Base-by-base conservation (phyloP, 1,140 invertebrate genomes). In the Cydia splendana region DNA sequence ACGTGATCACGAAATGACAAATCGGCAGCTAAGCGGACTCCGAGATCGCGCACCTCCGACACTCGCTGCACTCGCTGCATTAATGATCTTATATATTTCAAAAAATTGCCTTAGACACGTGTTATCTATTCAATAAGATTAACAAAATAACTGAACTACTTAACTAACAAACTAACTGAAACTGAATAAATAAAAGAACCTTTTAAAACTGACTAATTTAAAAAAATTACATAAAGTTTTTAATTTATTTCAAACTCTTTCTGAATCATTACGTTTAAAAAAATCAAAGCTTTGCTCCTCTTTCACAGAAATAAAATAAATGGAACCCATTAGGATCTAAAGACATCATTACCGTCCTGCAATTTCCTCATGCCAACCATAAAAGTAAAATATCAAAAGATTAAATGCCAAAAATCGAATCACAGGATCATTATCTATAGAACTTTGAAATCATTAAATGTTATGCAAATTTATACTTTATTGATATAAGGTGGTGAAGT, bases 251-350 rank as follows among this genome's bases (percentile, higher is more conserved):
- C 2, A 10, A 45, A 12, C 42, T 53, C 51, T 5, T 53, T 53
- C 48, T 4, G 3, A 15, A n/a, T 0, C 51, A 18, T n/a, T 57
- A 57, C 15, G 1, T 24, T 1, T 24, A 24, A 51, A 53, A 62
- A 24, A 24, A 1, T 53, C n/a, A 53, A 18, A 53, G 2, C 5
- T 57, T 0, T 10, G 34, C 6, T 42, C 38, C 38, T 10, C n/a
- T n/a, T n/a, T 57, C 53, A 57, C 57, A 12, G n/a, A 62, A 62
- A 62, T 62, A 62, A 62, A 62, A n/a, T 24, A 62, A 62, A 62
- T 62, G 57, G 20, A 62, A 62, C 18, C 57, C 57, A 62, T 62
- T 24, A 62, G 5, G 24, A 7, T 18, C 15, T 57, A 62, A 62
- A 62, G 57, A 62, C 57, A n/a, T 24, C 57, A 24, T 62, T 57